These are phyloP conservation scores for Sepioteuthis lessoniana DNA, from an alignment of 2,888 invertebrate species.

Conservation along the genomic window DNA sequence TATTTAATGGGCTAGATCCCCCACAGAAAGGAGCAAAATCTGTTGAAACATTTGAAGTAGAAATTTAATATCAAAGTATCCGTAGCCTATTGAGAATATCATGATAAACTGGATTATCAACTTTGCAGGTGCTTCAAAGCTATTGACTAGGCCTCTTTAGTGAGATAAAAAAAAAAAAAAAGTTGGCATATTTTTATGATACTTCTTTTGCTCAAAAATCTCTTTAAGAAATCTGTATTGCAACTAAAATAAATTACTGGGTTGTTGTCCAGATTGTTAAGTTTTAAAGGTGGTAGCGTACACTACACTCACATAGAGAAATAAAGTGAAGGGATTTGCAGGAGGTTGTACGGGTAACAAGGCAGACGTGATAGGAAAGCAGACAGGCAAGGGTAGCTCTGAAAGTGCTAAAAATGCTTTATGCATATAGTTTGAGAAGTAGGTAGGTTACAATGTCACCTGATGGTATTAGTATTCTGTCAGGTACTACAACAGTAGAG, in stretches of 20 bases:
- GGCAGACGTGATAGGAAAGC: background rate
- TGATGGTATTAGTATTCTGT: background rate
- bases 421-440: background rate
- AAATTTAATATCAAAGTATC: too few relatives aligned
- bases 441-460: constrained; percentile 4
- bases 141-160: too few relatives aligned
- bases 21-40: too few relatives aligned
- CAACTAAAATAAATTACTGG: background rate
- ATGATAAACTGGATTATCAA: too few relatives aligned
- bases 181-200: too few relatives aligned
- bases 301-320: background rate
- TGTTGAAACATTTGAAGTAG: too few relatives aligned
- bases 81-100: too few relatives aligned
- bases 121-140: too few relatives aligned
- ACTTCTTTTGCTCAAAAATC: background rate
- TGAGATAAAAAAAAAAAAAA: too few relatives aligned
- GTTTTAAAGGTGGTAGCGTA: background rate
- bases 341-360: background rate
- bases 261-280: background rate
- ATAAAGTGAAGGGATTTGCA: background rate
- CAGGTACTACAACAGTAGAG: background rate
- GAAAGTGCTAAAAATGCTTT: background rate
- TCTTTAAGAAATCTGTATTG: background rate
- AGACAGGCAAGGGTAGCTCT: background rate
- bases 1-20: too few relatives aligned